Percentiles rank a stretch among this genome's conserved stretches.
These are phyloP conservation scores for Leucophora obtusa DNA, from an alignment of 2,888 invertebrate genomes.

Conservation along the genomic window DNA sequence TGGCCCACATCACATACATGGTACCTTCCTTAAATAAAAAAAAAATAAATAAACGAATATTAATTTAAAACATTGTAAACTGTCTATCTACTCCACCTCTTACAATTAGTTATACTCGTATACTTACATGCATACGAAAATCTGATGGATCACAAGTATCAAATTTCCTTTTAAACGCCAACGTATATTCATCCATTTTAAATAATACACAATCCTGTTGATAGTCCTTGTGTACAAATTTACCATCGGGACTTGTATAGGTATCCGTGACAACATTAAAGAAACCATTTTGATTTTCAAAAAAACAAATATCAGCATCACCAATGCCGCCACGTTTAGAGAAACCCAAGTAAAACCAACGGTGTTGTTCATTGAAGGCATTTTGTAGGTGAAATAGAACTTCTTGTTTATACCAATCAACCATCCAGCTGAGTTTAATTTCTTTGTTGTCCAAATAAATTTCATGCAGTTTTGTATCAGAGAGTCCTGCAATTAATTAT, in stretches of 20 bases:
- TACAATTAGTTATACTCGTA: no score
- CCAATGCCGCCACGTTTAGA: slow-evolving; percentile 87
- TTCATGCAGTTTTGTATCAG: slow-evolving; percentile 78
- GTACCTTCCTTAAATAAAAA: slow-evolving; percentile 86
- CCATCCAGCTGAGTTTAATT: slow-evolving; percentile 78
- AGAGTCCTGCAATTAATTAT: slow-evolving; percentile 70
- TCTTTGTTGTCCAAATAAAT: slow-evolving; percentile 76
- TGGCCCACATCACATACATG: slow-evolving; percentile 91
- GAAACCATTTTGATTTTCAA: slow-evolving; percentile 82
- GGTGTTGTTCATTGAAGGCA: slow-evolving; percentile 77
- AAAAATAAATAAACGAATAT: background rate
- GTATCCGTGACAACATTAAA: slow-evolving; percentile 83
- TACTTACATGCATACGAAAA: slow-evolving; percentile 77
- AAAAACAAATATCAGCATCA: slow-evolving; percentile 89
- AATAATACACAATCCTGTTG: slow-evolving; percentile 86
- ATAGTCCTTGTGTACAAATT: slow-evolving; percentile 82
- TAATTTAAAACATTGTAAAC: background rate
- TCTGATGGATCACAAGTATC: slow-evolving; percentile 90
- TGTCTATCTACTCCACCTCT: background rate
- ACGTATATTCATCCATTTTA: slow-evolving; percentile 82
- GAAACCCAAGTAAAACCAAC: slow-evolving; percentile 92
- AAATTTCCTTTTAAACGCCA: slow-evolving; percentile 88
- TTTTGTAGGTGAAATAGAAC: slow-evolving; percentile 79
- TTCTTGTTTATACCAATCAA: slow-evolving; percentile 79
- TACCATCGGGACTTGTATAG: slow-evolving; percentile 84